A percentile compares a stretch with the other conserved stretches of the same genome.
phyloP scores from a whole-genome alignment of 2,888 invertebrate genomes.

The Dicyrtoma fusca region DNA sequence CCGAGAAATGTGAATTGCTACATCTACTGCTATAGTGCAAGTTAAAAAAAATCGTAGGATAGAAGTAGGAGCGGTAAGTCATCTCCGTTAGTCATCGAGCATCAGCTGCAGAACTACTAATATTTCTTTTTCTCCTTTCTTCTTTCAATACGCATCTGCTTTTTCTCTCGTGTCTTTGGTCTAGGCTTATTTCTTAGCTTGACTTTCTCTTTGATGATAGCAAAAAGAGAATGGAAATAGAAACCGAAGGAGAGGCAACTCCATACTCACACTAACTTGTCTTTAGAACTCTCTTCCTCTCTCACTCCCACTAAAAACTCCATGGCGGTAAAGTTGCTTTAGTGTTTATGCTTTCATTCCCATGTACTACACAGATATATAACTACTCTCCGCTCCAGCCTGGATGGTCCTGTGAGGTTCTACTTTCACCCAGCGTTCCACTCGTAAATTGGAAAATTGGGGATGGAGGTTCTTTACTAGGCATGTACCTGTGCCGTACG shows the following conservation, averaged over 20 bases:
- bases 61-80: slow-evolving; percentile 1
- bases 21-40: not conserved
- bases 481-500: too few relatives aligned
- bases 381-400: too few relatives aligned
- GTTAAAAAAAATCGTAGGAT: not conserved
- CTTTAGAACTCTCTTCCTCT: not conserved
- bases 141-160: not conserved
- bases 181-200: not conserved
- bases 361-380: too few relatives aligned
- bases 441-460: too few relatives aligned
- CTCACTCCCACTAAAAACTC: not conserved
- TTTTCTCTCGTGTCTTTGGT: not conserved
- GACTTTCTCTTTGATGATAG: not conserved
- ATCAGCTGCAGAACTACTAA: slow-evolving; percentile 4
- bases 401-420: too few relatives aligned
- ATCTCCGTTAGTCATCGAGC: not conserved
- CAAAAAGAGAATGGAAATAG: not conserved
- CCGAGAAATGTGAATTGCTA: not conserved
- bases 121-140: not conserved
- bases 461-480: too few relatives aligned
- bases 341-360: too few relatives aligned
- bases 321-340: too few relatives aligned
- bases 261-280: not conserved
- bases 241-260: too few relatives aligned
- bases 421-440: too few relatives aligned